Conservation (phyloP, 2,888 invertebrate genomes). For the Eupeodes latifasciatus region DNA sequence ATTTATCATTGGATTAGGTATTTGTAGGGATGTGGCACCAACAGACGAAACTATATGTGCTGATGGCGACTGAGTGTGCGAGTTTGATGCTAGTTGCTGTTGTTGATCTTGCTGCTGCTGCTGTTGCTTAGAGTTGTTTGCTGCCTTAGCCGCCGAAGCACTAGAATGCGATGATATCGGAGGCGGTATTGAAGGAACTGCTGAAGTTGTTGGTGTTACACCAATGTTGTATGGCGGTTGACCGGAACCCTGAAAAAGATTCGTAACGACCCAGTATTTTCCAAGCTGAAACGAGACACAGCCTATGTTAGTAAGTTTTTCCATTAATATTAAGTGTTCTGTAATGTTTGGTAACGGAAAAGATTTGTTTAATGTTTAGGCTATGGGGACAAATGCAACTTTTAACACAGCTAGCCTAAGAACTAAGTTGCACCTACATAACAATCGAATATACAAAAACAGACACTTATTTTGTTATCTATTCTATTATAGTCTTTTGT, state of each 20-base stretch:
- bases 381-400: too few relatives aligned
- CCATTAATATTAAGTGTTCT: too few relatives aligned
- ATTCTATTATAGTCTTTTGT: too few relatives aligned
- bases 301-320: too few relatives aligned
- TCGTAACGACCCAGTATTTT: constrained; percentile 93
- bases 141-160: constrained; percentile 70
- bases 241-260: constrained; percentile 87
- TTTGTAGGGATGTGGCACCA: constrained; percentile 78
- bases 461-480: too few relatives aligned
- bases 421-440: too few relatives aligned
- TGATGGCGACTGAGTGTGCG: constrained; percentile 71
- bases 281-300: constrained; percentile 90
- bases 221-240: constrained; percentile 79
- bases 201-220: constrained; percentile 78
- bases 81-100: constrained; percentile 65
- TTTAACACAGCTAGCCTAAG: too few relatives aligned
- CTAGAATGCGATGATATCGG: constrained; percentile 78
- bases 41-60: constrained; percentile 72
- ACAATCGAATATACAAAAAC: too few relatives aligned
- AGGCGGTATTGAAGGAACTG: constrained; percentile 78
- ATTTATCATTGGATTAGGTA: constrained; percentile 79
- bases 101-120: constrained; percentile 73
- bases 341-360: too few relatives aligned
- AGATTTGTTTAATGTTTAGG: too few relatives aligned
- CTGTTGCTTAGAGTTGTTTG: constrained; percentile 77